Conservation (phyloP, 2,888 invertebrate species). For the Ceramica pisi region DNA sequence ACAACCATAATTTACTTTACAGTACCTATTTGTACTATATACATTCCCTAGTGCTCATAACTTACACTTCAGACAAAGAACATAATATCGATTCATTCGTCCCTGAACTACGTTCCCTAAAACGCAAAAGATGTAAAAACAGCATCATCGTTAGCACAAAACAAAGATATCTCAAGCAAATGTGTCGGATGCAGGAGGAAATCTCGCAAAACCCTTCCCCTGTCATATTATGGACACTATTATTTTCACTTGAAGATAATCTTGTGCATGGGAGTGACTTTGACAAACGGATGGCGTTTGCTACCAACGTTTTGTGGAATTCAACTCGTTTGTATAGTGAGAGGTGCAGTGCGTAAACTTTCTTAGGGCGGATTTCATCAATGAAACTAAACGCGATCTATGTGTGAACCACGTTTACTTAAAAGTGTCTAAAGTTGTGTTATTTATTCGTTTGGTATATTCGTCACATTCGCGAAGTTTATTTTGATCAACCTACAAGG, state of each 20-base stretch:
- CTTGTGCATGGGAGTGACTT: constrained; percentile 44
- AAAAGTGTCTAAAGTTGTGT: no score
- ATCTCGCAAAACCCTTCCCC: constrained; percentile 23
- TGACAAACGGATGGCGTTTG: constrained; percentile 41
- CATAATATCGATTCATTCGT: neutral
- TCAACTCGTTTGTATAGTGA: neutral
- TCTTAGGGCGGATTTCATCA: no score
- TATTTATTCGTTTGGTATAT: no score
- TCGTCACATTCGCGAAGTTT: no score
- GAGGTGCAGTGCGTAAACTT: no score
- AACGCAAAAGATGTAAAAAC: neutral
- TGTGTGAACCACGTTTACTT: no score
- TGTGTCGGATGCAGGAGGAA: constrained; percentile 31
- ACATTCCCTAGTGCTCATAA: neutral
- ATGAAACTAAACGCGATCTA: no score
- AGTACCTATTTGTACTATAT: neutral
- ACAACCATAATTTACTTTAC: no score
- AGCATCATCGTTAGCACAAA: constrained; percentile 25
- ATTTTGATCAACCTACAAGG: no score
- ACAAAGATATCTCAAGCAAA: constrained; percentile 22
- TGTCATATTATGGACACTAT: constrained; percentile 33
- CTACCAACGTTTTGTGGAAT: constrained; percentile 9
- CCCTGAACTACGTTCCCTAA: neutral
- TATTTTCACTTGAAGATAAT: constrained; percentile 35
- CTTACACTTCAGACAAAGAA: neutral